Conservation (phyloP, 2,888 invertebrate species). For the Mantis religiosa region DNA sequence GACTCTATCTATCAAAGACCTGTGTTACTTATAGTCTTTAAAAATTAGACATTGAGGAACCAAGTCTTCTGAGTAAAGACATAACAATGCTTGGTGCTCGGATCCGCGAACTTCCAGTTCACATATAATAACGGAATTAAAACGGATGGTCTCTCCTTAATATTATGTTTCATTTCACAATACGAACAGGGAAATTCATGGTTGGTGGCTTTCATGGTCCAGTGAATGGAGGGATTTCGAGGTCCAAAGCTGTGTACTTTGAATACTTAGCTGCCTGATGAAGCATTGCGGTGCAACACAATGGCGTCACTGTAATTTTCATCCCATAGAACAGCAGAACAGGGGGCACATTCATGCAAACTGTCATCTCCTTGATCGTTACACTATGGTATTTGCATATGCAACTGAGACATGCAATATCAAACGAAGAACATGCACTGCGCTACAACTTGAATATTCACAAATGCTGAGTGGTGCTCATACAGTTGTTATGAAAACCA, state of each 20-base stretch:
- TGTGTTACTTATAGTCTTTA: too few species aligned
- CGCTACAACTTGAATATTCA: not conserved
- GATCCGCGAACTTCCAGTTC: not conserved
- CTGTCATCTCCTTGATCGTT: not conserved
- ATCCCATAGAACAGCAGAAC: not conserved
- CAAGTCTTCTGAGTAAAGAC: too few species aligned
- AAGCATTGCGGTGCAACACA: not conserved
- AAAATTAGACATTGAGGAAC: too few species aligned
- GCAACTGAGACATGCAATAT: not conserved
- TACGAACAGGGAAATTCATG: not conserved
- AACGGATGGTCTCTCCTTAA: not conserved
- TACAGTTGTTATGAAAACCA: too few species aligned
- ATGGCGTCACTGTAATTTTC: not conserved
- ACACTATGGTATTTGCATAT: not conserved
- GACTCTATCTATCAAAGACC: too few species aligned
- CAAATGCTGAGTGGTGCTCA: not conserved
- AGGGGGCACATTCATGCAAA: not conserved
- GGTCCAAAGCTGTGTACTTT: not conserved
- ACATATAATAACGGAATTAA: not conserved
- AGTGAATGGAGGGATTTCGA: not conserved
- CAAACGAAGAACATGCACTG: not conserved
- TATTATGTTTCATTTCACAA: not conserved
- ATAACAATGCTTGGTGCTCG: too few species aligned
- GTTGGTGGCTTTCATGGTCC: not conserved
- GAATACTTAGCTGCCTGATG: not conserved